Base-by-base conservation (phyloP, 2,888 invertebrate genomes). In the Luperina nickerlii region DNA sequence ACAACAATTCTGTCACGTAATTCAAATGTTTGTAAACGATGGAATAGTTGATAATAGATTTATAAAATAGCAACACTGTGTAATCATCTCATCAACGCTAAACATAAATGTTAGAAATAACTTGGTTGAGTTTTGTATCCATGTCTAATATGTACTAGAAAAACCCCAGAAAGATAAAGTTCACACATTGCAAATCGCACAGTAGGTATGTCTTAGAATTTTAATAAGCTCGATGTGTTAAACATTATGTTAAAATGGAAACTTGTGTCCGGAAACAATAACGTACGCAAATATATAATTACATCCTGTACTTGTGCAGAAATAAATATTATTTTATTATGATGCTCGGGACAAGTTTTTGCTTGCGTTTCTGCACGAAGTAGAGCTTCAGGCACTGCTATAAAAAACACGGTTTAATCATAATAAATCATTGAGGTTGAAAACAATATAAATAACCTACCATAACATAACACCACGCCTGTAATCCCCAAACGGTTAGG, bases 331-430 rank as follows among this genome's bases (percentile, higher is more conserved):
- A 73, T 65, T 65, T 51, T 54, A 62, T 27, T 54, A 76, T 27
- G 4, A 57, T 83, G 27, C 42, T 15, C 8, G 15, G 2, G 48
- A 6, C n/a, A 27, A 45, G 42, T 27, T 54, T 42, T 51, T 18
- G 27, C 38, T 20, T 51, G 60, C 51, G 27, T 13, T 60, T 60
- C 20, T 15, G 42, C 20, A 18, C 18, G 13, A 27, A 63, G 42
- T 15, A 76, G 20, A 57, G 54, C 78, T 57, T 68, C 76, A 27
- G 42, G 32, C 60, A 67, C 11, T 42, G 42, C 42, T 51, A 62
- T 60, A 65, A 66, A 70, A n/a, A 38, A 71, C 38, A 67, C 20
- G 13, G 27, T 84, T 79, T 60, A 84, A 79, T 71, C 66, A 32
- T 45, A 24, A 38, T 79, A 81, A 81, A 84, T 67, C 15, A n/a